phyloP scores from a whole-genome alignment of 2,888 invertebrate genomes.

The Leptura quadrifasciata region DNA sequence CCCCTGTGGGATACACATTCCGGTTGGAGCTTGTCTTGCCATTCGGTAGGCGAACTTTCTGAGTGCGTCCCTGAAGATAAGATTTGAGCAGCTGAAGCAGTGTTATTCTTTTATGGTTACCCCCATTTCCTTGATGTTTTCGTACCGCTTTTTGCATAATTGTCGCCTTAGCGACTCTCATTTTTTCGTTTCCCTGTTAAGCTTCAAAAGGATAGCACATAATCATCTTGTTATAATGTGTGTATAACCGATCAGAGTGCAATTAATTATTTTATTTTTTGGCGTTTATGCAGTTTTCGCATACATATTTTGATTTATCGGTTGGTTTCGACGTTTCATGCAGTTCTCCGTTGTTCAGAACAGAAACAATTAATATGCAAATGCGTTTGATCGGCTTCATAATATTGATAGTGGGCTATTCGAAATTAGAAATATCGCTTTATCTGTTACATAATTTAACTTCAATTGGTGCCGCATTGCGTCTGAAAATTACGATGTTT shows the following conservation, averaged over 20 bases:
- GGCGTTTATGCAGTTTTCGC: not conserved
- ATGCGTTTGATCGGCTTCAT: not conserved
- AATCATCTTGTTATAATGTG: slow-evolving; percentile 21
- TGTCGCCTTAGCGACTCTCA: slow-evolving; percentile 38
- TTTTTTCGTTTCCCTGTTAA: slow-evolving; percentile 32
- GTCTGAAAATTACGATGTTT: not conserved
- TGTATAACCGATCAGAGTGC: slow-evolving; percentile 2
- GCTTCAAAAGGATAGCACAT: slow-evolving; percentile 21
- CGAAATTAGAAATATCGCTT: not conserved
- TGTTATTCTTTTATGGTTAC: slow-evolving; percentile 67
- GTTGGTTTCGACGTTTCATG: not conserved
- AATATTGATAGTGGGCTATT: not conserved
- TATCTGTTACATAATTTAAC: not conserved
- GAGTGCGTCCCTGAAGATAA: no score
- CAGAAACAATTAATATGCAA: not conserved
- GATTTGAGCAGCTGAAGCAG: no score
- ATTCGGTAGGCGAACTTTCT: no score
- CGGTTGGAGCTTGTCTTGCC: no score
- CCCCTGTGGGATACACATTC: no score
- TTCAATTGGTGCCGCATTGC: not conserved
- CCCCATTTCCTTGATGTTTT: slow-evolving; percentile 65
- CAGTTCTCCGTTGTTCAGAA: not conserved
- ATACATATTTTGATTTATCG: not conserved
- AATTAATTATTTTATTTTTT: slow-evolving; percentile 18
- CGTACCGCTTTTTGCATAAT: slow-evolving; percentile 49